phyloP scores from a whole-genome alignment of 2,797 vertebrate species.

The Peromyscus melanophrys region DNA sequence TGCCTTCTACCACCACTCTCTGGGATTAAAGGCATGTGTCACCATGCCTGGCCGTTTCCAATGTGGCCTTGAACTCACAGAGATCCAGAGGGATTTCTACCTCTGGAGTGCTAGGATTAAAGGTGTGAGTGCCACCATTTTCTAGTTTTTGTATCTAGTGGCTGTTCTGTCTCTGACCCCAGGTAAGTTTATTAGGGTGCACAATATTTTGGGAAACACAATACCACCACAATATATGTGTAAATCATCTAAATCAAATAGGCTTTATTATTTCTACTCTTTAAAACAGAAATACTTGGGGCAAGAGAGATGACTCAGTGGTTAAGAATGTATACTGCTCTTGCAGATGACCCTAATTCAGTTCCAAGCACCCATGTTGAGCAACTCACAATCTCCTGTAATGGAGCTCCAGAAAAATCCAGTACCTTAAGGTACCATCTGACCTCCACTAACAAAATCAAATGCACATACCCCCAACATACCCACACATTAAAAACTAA shows the following conservation, averaged over 20 bases:
- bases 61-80: too few species aligned
- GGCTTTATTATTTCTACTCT: not conserved
- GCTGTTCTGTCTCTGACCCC: too few species aligned
- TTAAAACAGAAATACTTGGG: not conserved
- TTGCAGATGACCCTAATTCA: not conserved
- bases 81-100: too few species aligned
- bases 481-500: not conserved
- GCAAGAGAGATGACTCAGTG: not conserved
- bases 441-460: not conserved
- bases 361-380: not conserved
- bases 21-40: too few species aligned
- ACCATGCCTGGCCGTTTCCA: too few species aligned
- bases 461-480: not conserved
- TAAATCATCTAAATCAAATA: not conserved
- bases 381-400: not conserved
- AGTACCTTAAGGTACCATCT: not conserved
- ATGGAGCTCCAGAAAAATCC: not conserved
- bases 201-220: too few species aligned
- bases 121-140: too few species aligned
- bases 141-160: too few species aligned
- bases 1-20: too few species aligned
- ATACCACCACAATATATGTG: not conserved
- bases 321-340: not conserved
- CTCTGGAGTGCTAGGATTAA: too few species aligned
- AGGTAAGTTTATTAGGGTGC: too few species aligned